Evolutionary conservation across 2,888 invertebrate genomes (phyloP), one percentile per base, ranked within the genome.

Genomic region (Sialis lutaria): DNA sequence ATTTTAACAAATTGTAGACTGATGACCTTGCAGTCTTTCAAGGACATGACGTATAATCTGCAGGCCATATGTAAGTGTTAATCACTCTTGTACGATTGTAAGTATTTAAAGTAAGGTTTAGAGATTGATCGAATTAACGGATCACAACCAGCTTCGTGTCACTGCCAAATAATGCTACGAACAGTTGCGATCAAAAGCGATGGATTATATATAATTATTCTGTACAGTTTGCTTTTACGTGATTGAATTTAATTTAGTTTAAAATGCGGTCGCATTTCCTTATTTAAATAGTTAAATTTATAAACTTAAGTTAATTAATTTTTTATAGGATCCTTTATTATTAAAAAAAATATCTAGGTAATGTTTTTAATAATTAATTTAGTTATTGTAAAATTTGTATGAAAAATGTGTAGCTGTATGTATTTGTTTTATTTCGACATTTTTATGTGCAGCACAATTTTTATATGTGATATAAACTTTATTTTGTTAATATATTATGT

Each of bases 111-210:
- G 22, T 10, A 31, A 32, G 45, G 40, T 44, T 35, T 22, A 35
- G 30, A 33, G 13, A 35, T 12, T 30, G 34, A 12, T 31, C 32
- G 41, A 47, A 48, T 52, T 53, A 52, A 56, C 58, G 56, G 57
- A 55, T 58, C 56, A 55, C 59, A 60, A 58, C 60, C 60, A 60
- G 59, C 59, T 55, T 55, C 56, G 54, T 54, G 56, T 58, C 60
- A 61, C 60, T 61, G 60, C 60, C 60, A 60, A 47, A 40, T 13
- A 35, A 47, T 44, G 44, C 40, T 46, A 42, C 13, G 42, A 33
- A 42, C 47, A 35, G 42, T 31, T 42, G 31, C 42, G 47, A 47
- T 47, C 45, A 12, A 34, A 40, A 39, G 45, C 42, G 31, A 30
- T 42, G 8, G 31, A 31, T 13, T 42, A 31, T 42, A 31, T 12